These are phyloP conservation scores for Leptestheria dahalacensis DNA, from an alignment of 1,140 invertebrate genomes.

Conservation along the genomic window DNA sequence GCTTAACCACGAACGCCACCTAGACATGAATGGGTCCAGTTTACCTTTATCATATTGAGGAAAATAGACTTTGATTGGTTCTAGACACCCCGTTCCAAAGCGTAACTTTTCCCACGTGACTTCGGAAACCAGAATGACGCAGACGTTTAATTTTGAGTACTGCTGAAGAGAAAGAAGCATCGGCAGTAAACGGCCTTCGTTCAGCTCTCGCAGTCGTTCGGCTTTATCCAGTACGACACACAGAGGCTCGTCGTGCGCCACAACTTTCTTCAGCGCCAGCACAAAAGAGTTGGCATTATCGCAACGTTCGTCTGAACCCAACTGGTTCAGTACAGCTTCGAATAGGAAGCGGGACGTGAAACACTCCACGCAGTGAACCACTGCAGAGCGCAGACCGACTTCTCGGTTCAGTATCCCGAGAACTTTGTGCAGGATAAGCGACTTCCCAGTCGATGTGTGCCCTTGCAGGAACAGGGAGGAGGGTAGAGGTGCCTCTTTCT, in stretches of 20 bases:
- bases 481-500: conserved; percentile 37
- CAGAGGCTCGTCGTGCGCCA: conserved; percentile 6
- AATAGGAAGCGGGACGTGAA: conserved; percentile 55
- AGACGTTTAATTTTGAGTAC: conserved; percentile 51
- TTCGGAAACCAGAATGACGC: conserved; percentile 58
- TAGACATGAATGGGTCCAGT: conserved; percentile 10
- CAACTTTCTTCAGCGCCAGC: conserved; percentile 29
- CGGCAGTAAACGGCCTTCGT: conserved; percentile 45
- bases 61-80: conserved; percentile 59
- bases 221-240: conserved; percentile 55
- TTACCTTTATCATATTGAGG: conserved; percentile 57
- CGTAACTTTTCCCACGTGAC: conserved; percentile 64
- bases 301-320: conserved; percentile 38
- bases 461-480: conserved; percentile 56
- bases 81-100: conserved; percentile 45
- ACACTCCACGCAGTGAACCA: conserved; percentile 68
- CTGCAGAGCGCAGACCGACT: conserved; percentile 32
- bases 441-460: conserved; percentile 64
- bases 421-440: conserved; percentile 42
- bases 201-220: conserved; percentile 54
- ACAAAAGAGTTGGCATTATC: conserved; percentile 61
- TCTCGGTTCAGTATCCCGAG: conserved; percentile 40
- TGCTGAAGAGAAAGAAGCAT: conserved; percentile 54
- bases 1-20: conserved; percentile 2
- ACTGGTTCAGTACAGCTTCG: conserved; percentile 50